Base-by-base conservation (phyloP, 2,113 vertebrate species). In the Neogobius melanostomus region DNA sequence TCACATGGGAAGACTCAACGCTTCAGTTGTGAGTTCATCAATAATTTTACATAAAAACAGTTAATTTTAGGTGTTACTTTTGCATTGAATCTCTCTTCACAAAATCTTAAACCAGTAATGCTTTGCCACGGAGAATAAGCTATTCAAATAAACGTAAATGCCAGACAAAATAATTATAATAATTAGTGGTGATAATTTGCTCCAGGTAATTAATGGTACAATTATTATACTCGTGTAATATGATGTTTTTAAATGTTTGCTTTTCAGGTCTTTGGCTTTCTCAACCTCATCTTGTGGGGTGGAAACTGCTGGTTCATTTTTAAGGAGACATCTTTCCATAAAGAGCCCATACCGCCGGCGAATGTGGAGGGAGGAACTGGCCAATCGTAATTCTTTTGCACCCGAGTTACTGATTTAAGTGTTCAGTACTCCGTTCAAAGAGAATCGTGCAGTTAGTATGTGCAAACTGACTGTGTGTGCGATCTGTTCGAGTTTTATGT, bases 241-340 rank as follows among this genome's bases (percentile, higher is more conserved):
- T 51, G 16, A 53, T 53, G 28, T 42, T 36, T 11, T 59, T 59
- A 12, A 42, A 21, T 42, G 56, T 3, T 6, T 59, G 28, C 14
- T 36, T 44, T 50, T 28, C 93, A 98, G 97, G 93, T 95, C 76
- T 96, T 97, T 53, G 97, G 97, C 61, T 98, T 98, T 82, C 91
- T 98, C 85, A 99, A 95, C 86, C 93, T 98, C 68, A 90, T 97
- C 84, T 90, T 98, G 82, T 98, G 97, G 97, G 92, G 91, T 3
- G 94, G 95, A 72, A 98, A 96, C 92, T 95, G 95, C 90, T 99
- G 97, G 97, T 97, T 97, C 88, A 95, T 97, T 77, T 98, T 93
- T 89, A 96, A 98, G 90, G 97, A 98, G 90, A 98, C 97, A 0
- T 80, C 94, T 0, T 97, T 95, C 91, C 93, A 94, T 69, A 94